Evolutionary conservation across 30 jellyfish, hydroid and myxozoan species (phyloP).

Genomic region (Mastigias papua): DNA sequence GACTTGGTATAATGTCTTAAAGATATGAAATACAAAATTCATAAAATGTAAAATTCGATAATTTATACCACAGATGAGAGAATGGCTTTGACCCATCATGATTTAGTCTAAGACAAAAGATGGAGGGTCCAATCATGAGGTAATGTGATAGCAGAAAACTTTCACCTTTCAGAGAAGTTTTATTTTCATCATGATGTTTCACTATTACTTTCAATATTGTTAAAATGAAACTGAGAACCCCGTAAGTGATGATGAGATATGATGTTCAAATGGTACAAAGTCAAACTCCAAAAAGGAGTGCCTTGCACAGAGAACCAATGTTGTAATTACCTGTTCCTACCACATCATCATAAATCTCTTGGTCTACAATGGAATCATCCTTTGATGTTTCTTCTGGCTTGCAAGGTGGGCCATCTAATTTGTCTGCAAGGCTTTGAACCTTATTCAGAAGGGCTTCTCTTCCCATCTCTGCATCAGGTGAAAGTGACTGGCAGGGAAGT

Average conservation of each 20-base stretch:
- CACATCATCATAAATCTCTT: constrained; percentile 6
- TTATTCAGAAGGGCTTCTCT: constrained; percentile 64
- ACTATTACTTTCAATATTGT: background rate
- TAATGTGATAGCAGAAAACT: background rate
- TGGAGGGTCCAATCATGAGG: no score
- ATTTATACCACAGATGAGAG: no score
- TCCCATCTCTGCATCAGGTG: constrained; percentile 94
- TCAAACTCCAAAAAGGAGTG: no score
- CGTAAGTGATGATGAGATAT: background rate
- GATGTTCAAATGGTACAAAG: background rate
- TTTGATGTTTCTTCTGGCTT: background rate
- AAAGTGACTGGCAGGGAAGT: constrained; percentile 73
- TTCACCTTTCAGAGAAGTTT: background rate
- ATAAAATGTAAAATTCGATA: no score
- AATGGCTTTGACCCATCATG: no score
- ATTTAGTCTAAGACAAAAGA: no score
- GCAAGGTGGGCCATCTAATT: background rate
- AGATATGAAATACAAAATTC: no score
- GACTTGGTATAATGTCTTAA: no score
- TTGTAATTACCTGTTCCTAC: background rate
- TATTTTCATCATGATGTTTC: background rate
- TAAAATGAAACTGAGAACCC: background rate
- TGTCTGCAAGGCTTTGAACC: constrained; percentile 64
- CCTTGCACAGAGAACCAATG: no score
- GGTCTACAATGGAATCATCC: background rate